A percentile compares a stretch with the other conserved stretches of the same genome.
Conservation (phyloP, 2,797 vertebrate genomes). For the Xenops minutus region DNA sequence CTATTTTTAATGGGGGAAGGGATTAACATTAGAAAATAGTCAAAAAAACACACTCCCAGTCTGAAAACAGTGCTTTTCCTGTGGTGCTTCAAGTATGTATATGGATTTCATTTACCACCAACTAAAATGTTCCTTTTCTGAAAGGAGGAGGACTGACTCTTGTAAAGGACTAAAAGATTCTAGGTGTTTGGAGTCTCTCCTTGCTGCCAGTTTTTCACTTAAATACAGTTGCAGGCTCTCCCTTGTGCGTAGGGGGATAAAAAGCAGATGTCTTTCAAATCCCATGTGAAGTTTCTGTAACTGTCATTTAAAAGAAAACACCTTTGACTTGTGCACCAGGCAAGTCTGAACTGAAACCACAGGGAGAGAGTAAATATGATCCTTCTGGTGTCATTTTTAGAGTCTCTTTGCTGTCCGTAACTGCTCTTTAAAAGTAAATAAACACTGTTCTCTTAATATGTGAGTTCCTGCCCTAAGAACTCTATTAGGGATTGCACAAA, state of each 20-base stretch:
- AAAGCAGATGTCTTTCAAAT: constrained; percentile 40
- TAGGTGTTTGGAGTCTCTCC: not conserved
- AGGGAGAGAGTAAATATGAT: not conserved
- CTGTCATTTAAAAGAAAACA: constrained; percentile 26
- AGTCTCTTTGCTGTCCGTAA: constrained; percentile 17
- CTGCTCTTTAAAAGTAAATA: constrained; percentile 58
- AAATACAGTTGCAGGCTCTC: not conserved
- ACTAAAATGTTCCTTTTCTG: not conserved
- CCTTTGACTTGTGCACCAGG: not conserved
- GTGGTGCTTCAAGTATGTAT: not conserved
- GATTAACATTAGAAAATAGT: not conserved
- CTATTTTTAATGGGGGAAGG: not conserved
- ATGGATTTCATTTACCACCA: not conserved
- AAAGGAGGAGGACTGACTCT: not conserved
- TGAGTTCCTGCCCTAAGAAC: constrained; percentile 56
- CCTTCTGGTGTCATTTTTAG: constrained; percentile 12
- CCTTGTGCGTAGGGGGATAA: not conserved
- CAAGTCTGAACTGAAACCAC: constrained; percentile 22
- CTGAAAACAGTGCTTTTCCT: not conserved
- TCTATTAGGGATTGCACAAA: constrained; percentile 38
- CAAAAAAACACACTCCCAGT: not conserved
- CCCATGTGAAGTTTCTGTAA: not conserved
- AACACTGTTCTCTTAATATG: constrained; percentile 35
- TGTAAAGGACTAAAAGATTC: not conserved
- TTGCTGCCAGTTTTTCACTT: not conserved